phyloP scores from a whole-genome alignment of 1,140 invertebrate species.

The Diabrotica undecimpunctata region DNA sequence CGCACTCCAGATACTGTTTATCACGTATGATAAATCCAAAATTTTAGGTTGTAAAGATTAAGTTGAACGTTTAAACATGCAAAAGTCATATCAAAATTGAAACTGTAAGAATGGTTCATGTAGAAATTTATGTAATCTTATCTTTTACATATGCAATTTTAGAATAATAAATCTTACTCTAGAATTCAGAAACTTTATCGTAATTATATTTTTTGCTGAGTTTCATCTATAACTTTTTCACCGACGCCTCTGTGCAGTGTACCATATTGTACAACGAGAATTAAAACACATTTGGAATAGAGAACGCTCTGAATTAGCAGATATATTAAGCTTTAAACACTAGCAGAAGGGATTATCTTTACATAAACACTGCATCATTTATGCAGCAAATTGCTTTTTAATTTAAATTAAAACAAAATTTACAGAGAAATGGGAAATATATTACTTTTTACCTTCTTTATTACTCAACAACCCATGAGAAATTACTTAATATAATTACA shows the following conservation, averaged over 20 bases:
- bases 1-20: no score
- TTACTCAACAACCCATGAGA: not conserved
- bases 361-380: slow-evolving; percentile 19
- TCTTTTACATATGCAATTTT: no score
- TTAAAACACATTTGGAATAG: slow-evolving; percentile 16
- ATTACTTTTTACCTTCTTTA: slow-evolving; percentile 4
- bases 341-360: slow-evolving; percentile 13
- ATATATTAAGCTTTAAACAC: slow-evolving; percentile 15
- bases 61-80: no score
- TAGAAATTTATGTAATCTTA: no score
- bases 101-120: no score
- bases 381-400: slow-evolving; percentile 19
- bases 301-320: slow-evolving; percentile 7
- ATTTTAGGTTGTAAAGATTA: no score
- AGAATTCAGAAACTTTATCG: no score
- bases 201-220: no score
- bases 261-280: slow-evolving; percentile 10
- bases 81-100: no score
- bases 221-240: not conserved
- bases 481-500: not conserved
- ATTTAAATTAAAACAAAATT: slow-evolving; percentile 12
- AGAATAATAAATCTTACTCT: no score
- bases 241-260: not conserved
- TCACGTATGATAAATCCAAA: no score
- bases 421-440: not conserved